Evolutionary conservation across 2,888 invertebrate species (phyloP).

Genomic region (Labia minor): DNA sequence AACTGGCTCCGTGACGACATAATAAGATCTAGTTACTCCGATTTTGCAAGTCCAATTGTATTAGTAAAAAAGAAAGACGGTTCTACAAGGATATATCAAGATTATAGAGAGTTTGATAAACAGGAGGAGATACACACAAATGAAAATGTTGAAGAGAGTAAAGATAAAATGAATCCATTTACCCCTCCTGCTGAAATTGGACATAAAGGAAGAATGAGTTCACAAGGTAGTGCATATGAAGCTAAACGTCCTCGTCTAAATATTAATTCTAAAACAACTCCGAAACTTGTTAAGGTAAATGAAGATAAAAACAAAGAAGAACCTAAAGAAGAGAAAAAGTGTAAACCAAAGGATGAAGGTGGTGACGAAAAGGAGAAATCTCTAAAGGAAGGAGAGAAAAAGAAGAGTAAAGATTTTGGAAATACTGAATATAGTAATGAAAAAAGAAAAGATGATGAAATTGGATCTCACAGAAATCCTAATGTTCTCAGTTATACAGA

Average conservation of each 20-base stretch:
- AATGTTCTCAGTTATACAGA: constrained; percentile 36
- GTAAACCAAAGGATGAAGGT: constrained; percentile 29
- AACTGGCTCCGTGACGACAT: no score
- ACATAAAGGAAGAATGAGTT: no score
- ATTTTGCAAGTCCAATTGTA: no score
- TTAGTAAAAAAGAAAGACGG: no score
- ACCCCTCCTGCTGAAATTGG: constrained; percentile 47
- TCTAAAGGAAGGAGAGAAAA: constrained; percentile 27
- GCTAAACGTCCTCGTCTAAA: constrained; percentile 51
- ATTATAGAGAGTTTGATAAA: constrained; percentile 23
- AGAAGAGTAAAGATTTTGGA: no score
- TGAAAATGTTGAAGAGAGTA: not conserved
- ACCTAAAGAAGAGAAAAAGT: constrained; percentile 27
- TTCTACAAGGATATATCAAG: no score
- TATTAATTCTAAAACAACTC: constrained; percentile 16
- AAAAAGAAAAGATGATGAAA: constrained; percentile 29
- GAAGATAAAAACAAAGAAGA: constrained; percentile 35
- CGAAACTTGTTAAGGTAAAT: constrained; percentile 36
- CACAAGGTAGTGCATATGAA: constrained; percentile 53
- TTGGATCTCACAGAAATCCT: constrained; percentile 27
- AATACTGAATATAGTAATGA: no score
- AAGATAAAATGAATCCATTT: constrained; percentile 32
- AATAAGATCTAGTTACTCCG: no score
- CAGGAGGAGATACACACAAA: constrained; percentile 20
- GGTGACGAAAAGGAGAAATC: constrained; percentile 24